phyloP scores from a whole-genome alignment of 2,797 vertebrate genomes.

The Pseudochaenichthys georgianus region DNA sequence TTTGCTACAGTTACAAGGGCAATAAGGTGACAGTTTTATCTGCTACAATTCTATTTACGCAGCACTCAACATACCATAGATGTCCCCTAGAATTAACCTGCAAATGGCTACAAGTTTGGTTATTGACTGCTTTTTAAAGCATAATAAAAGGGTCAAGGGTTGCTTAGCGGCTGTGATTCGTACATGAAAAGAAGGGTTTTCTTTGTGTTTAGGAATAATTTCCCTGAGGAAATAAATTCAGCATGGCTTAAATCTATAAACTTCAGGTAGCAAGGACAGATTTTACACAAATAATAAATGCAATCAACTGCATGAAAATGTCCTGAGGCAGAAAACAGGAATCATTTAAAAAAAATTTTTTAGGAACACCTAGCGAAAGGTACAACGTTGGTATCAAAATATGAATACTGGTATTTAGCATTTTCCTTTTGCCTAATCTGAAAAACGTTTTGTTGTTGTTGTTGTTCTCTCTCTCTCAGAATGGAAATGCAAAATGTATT shows the following conservation, averaged over 20 bases:
- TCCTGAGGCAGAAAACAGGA: constrained; percentile 22
- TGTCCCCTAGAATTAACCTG: constrained; percentile 13
- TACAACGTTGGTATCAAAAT: background rate
- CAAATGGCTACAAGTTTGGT: background rate
- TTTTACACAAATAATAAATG: constrained; percentile 35
- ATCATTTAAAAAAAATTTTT: background rate
- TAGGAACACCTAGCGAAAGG: no score
- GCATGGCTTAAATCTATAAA: constrained; percentile 30
- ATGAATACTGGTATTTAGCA: background rate
- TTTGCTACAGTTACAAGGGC: constrained; percentile 42
- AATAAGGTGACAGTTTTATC: constrained; percentile 56
- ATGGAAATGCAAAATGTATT: no score
- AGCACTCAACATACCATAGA: constrained; percentile 10
- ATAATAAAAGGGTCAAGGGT: background rate
- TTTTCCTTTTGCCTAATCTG: background rate
- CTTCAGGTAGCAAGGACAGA: constrained; percentile 41
- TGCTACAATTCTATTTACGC: constrained; percentile 60
- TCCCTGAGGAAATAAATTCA: constrained; percentile 41
- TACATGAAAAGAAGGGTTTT: background rate
- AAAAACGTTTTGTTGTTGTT: no score
- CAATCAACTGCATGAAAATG: constrained; percentile 43
- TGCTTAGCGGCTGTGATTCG: background rate
- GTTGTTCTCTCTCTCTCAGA: no score
- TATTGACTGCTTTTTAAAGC: background rate
- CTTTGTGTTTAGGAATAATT: constrained; percentile 1